Conservation (phyloP, 2,797 vertebrate species). For the Cynopterus sphinx region DNA sequence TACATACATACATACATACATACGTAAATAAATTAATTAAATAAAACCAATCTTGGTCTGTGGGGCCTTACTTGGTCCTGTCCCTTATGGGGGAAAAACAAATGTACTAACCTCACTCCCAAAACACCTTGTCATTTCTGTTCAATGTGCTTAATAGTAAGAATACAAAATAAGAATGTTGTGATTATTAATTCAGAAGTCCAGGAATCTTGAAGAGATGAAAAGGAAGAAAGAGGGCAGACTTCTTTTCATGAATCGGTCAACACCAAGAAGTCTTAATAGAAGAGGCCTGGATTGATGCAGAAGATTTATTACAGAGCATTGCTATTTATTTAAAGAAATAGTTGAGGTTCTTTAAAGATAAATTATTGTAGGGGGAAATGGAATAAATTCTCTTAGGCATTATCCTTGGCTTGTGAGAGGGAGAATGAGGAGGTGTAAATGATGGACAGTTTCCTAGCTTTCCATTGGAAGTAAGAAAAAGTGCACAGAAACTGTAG, state of each 20-base stretch:
- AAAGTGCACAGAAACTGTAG: neutral
- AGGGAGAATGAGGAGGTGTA: neutral
- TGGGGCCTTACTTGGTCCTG: neutral
- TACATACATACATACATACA: no score
- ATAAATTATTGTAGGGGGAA: neutral
- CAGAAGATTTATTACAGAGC: neutral
- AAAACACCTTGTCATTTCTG: neutral
- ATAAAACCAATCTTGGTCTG: neutral
- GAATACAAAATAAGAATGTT: neutral
- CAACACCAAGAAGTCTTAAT: neutral
- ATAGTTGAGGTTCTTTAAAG: neutral
- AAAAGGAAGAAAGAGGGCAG: neutral
- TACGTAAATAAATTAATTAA: neutral
- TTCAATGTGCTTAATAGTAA: neutral
- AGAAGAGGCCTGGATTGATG: neutral
- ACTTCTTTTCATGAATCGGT: neutral
- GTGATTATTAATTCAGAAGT: neutral
- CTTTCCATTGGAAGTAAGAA: constrained; percentile 9
- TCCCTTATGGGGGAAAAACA: neutral
- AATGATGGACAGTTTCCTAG: constrained; percentile 8
- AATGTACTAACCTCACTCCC: neutral
- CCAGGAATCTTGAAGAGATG: neutral
- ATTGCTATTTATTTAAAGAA: constrained; percentile 15
- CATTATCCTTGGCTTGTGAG: neutral
- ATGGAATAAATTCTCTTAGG: neutral